These are phyloP conservation scores for Cheirogaleus major DNA, from an alignment of 2,797 vertebrate genomes.

Conservation along the genomic window DNA sequence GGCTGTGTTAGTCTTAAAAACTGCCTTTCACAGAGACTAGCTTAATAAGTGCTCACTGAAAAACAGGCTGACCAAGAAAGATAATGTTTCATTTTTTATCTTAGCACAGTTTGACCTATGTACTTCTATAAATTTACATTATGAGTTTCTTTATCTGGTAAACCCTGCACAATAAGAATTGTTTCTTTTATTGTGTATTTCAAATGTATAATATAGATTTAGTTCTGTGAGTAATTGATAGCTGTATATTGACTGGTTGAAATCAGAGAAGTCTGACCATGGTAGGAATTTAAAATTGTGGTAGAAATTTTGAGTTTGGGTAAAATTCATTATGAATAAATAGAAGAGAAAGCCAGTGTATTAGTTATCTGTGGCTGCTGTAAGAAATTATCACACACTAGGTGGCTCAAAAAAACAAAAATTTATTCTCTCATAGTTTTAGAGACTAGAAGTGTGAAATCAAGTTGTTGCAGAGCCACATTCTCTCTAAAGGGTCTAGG, in stretches of 20 bases:
- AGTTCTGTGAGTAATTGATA: background rate
- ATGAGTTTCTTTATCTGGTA: constrained; percentile 35
- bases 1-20: background rate
- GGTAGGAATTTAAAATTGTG: constrained; percentile 50
- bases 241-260: background rate
- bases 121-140: background rate
- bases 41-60: background rate
- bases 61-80: background rate
- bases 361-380: background rate
- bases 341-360: background rate
- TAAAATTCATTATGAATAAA: constrained; percentile 22
- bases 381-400: background rate
- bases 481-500: background rate
- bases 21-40: background rate
- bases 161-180: background rate
- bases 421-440: background rate
- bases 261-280: constrained; percentile 15
- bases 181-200: background rate
- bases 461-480: background rate
- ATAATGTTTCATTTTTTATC: background rate
- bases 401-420: background rate
- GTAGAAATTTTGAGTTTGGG: constrained; percentile 37
- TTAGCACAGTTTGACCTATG: background rate
- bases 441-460: constrained; percentile 24
- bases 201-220: background rate